These are phyloP conservation scores for Tolypeutes matacus DNA, from an alignment of 2,797 vertebrate species.

Conservation along the genomic window DNA sequence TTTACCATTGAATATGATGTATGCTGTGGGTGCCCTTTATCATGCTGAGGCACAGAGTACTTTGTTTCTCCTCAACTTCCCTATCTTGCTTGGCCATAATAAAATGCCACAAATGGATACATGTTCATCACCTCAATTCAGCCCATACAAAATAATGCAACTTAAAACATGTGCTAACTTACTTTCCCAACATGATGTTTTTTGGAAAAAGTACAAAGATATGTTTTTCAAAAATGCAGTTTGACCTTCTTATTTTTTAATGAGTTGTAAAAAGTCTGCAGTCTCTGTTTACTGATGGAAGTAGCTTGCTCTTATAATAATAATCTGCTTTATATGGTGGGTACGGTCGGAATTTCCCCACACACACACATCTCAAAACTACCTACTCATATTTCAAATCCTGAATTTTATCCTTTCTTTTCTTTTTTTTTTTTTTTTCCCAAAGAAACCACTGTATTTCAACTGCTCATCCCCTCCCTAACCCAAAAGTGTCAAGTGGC, in stretches of 20 bases:
- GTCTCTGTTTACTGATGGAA: neutral
- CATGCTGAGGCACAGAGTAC: neutral
- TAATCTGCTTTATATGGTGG: neutral
- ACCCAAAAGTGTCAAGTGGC: too few relatives aligned
- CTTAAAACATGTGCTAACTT: neutral
- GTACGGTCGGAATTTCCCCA: neutral
- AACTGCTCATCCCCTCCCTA: too few relatives aligned
- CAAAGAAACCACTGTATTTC: too few relatives aligned
- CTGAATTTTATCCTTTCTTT: neutral
- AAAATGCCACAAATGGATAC: neutral
- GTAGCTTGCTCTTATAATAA: neutral
- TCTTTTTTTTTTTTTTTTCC: too few relatives aligned
- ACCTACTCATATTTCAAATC: neutral
- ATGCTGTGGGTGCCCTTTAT: too few relatives aligned
- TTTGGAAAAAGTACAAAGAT: neutral
- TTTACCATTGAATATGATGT: too few relatives aligned
- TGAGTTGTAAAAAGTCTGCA: neutral
- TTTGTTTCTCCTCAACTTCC: neutral
- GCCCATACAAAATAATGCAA: neutral
- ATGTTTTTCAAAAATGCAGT: conserved; percentile 14
- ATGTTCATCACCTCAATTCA: neutral
- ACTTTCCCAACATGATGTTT: conserved; percentile 7
- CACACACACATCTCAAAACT: neutral
- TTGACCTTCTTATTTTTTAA: conserved; percentile 23
- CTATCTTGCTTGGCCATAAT: neutral